Evolutionary conservation across 2,888 invertebrate species (phyloP).

Genomic region (Noctua janthina): DNA sequence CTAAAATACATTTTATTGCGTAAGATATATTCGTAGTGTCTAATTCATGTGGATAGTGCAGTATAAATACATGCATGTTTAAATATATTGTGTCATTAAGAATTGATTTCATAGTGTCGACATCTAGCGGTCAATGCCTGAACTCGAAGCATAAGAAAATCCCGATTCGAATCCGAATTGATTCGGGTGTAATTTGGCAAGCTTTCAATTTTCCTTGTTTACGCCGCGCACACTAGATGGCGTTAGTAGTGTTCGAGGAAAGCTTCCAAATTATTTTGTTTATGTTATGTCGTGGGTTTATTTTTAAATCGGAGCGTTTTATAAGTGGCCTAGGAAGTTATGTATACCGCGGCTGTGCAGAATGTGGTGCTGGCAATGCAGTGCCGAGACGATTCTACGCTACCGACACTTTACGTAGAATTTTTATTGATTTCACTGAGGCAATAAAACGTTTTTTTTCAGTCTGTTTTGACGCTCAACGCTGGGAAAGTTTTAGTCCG

Average conservation of each 20-base stretch:
- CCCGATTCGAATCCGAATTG: constrained; percentile 58
- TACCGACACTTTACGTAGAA: constrained; percentile 67
- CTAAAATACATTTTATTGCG: constrained; percentile 61
- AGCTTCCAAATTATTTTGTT: constrained; percentile 75
- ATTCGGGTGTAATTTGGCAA: constrained; percentile 69
- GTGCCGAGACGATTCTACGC: constrained; percentile 74
- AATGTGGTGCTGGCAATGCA: constrained; percentile 74
- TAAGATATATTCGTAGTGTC: constrained; percentile 42
- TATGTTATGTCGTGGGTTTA: constrained; percentile 83
- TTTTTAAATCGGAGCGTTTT: constrained; percentile 87
- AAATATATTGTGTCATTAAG: constrained; percentile 21
- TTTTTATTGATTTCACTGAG: constrained; percentile 70
- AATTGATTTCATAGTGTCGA: constrained; percentile 47
- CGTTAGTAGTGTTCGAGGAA: constrained; percentile 67
- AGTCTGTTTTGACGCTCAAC: constrained; percentile 66
- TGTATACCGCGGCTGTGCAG: constrained; percentile 77
- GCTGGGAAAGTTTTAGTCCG: constrained; percentile 71
- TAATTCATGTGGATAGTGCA: constrained; percentile 48
- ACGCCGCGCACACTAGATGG: constrained; percentile 75
- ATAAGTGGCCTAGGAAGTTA: constrained; percentile 88
- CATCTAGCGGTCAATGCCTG: constrained; percentile 64
- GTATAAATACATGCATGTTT: constrained; percentile 31
- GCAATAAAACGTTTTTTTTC: constrained; percentile 70
- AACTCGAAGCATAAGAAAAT: constrained; percentile 54
- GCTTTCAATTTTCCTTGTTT: constrained; percentile 75